Evolutionary conservation across 2,113 vertebrate species (phyloP), one percentile per base, ranked within the genome.

Genomic region (Percopsis transmontana): DNA sequence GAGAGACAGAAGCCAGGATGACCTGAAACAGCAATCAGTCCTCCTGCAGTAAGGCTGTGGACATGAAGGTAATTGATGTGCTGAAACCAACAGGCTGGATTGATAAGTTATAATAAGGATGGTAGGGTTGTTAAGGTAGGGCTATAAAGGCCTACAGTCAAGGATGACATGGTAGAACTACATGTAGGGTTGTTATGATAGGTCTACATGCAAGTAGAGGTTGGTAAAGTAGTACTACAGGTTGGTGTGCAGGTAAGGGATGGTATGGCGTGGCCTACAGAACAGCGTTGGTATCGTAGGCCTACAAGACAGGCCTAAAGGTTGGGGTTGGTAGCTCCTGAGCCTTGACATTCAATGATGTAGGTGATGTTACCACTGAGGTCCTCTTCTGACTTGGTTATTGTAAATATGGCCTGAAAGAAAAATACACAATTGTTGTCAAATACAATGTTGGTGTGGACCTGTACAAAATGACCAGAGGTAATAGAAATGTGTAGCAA

Each of bases 271-370:
- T n/a, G n/a, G 15, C 45, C 45, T n/a, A 47, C 16, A 10, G 21
- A 33, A 13, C 6, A 19, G 44, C 15, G 20, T 21, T 11, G 44
- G 39, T 7, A 48, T 33, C 24, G 58, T 38, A 69, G 41, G 62
- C n/a, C n/a, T n/a, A n/a, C n/a, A n/a, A n/a, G n/a, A 59, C 18
- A 16, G 47, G 2, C 10, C 88, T 93, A 90, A 38, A 96, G 63
- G 48, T 90, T 80, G 60, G 91, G 64, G 74, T 97, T 96, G 70
- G 80, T 81, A 73, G 89, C 74, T 20, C 95, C 97, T 20, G 93
- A 90, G 73, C 97, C 97, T 79, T 95, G 92, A 88, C 97, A 99
- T 74, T 99, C 96, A 60, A 99, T 95, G 79, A 98, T 89, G 63
- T 90, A 94, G 67, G 90, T 86, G 9, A 94, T 92, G 58, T 84